Conservation (phyloP, 2,888 invertebrate genomes). For the Pandemis cinnamomeana region DNA sequence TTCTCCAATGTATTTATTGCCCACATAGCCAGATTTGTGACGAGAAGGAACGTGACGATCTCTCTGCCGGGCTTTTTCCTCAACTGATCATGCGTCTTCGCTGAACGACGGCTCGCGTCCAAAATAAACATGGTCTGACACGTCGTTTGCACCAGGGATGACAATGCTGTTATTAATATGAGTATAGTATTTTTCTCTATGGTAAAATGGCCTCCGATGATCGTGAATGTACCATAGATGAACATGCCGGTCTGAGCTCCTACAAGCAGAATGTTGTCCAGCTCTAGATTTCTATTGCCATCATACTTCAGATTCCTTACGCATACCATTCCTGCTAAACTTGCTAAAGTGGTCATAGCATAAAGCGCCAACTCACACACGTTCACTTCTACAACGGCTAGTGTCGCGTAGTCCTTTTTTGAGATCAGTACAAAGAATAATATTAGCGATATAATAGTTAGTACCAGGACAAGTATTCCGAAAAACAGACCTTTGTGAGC, state of each 20-base stretch:
- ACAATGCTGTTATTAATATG: conserved; percentile 92
- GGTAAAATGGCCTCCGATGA: conserved; percentile 96
- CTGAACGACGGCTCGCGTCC: conserved; percentile 94
- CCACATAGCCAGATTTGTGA: conserved; percentile 97
- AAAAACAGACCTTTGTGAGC: conserved; percentile 97
- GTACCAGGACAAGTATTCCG: conserved; percentile 93
- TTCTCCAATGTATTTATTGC: conserved; percentile 97
- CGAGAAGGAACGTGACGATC: conserved; percentile 95
- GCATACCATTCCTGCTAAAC: conserved; percentile 94
- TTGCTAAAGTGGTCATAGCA: conserved; percentile 93
- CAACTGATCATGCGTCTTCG: conserved; percentile 92
- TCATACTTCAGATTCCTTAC: conserved; percentile 94
- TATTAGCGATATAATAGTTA: conserved; percentile 96
- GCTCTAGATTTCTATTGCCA: conserved; percentile 90
- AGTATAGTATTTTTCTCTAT: conserved; percentile 91
- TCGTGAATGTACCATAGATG: conserved; percentile 96
- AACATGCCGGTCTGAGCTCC: conserved; percentile 98
- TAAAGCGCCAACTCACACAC: conserved; percentile 95
- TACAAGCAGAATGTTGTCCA: conserved; percentile 95
- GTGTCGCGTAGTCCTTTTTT: conserved; percentile 90
- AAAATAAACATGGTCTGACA: conserved; percentile 96
- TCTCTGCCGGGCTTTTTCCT: conserved; percentile 96
- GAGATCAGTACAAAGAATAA: conserved; percentile 95
- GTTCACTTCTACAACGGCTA: conserved; percentile 95
- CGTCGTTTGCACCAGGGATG: conserved; percentile 94